Conservation (phyloP, 2,888 invertebrate species). For the Scaptomyza reducta region DNA sequence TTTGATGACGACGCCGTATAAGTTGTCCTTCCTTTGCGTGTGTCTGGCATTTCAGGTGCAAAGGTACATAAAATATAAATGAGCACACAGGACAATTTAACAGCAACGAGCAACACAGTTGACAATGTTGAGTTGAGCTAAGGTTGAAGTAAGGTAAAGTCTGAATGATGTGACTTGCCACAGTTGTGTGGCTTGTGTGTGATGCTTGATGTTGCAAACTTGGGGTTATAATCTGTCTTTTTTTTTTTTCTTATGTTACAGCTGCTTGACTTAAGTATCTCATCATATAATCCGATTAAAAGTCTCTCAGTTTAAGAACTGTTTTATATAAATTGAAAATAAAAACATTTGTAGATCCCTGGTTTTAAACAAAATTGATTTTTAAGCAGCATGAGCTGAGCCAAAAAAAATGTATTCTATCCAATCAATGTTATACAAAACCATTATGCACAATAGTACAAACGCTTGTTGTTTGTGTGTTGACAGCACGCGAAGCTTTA, state of each 20-base stretch:
- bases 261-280: slow-evolving; percentile 43
- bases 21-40: slow-evolving; percentile 31
- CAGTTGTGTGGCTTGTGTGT: slow-evolving; percentile 30
- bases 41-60: slow-evolving; percentile 61
- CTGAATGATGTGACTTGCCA: slow-evolving; percentile 37
- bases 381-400: neutral
- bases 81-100: slow-evolving; percentile 44
- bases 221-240: slow-evolving; percentile 29
- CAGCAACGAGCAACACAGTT: slow-evolving; percentile 27
- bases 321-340: neutral
- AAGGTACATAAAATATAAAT: slow-evolving; percentile 70
- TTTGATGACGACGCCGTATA: slow-evolving; percentile 58
- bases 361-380: neutral
- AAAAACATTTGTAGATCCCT: neutral
- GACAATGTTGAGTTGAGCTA: slow-evolving; percentile 46
- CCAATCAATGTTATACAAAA: neutral
- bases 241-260: slow-evolving; percentile 42
- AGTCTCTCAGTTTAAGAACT: neutral
- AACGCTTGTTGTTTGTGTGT: neutral
- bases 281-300: slow-evolving; percentile 44
- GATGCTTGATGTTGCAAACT: slow-evolving; percentile 1
- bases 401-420: neutral
- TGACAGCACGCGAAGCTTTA: neutral
- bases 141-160: slow-evolving; percentile 15
- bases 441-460: neutral